phyloP scores from a whole-genome alignment of 2,113 vertebrate genomes.

The Erpornis zantholeuca region DNA sequence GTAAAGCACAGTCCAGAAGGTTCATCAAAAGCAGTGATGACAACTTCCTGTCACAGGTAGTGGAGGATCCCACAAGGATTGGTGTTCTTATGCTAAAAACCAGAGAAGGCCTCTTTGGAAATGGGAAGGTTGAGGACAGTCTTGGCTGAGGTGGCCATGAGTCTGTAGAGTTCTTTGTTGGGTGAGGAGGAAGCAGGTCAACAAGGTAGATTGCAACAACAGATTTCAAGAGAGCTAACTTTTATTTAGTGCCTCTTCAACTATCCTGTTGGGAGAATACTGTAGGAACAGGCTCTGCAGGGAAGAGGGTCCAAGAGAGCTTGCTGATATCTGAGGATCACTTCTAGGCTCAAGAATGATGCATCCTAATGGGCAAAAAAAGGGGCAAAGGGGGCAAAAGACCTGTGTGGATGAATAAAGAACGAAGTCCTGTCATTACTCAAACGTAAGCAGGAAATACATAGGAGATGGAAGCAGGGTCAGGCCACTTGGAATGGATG shows the following conservation, averaged over 20 bases:
- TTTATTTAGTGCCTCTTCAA: not conserved
- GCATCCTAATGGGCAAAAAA: not conserved
- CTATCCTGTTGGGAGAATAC: not conserved
- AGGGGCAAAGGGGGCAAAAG: not conserved
- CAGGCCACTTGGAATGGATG: not conserved
- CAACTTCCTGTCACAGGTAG: too few relatives aligned
- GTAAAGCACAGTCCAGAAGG: not conserved
- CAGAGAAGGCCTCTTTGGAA: not conserved
- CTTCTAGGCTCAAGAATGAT: not conserved
- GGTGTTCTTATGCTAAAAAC: not conserved
- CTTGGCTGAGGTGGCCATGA: not conserved
- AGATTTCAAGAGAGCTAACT: not conserved
- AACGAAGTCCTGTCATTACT: not conserved
- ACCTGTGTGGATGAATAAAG: not conserved
- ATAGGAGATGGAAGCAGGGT: not conserved
- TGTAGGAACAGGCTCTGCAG: not conserved
- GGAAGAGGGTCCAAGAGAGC: not conserved
- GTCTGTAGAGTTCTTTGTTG: not conserved
- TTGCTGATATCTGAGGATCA: not conserved
- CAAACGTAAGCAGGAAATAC: not conserved
- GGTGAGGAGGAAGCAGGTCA: not conserved
- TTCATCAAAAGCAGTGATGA: accelerated
- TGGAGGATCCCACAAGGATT: not conserved
- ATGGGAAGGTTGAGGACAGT: not conserved
- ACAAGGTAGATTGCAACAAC: not conserved